Conservation (phyloP, 2,888 invertebrate species). For the Mythimna impura region DNA sequence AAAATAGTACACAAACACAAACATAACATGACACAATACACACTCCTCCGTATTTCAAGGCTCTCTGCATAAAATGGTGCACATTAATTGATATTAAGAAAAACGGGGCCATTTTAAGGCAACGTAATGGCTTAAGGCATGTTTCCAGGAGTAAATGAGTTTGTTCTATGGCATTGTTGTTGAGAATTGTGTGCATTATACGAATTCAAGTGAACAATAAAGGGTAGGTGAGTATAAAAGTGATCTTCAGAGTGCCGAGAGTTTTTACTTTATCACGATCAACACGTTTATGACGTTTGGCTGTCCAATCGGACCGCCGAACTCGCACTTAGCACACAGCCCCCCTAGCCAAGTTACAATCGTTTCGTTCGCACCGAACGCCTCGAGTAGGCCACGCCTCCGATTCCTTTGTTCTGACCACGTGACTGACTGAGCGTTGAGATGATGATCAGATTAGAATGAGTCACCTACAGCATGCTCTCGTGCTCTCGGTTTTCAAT, state of each 20-base stretch:
- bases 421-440: too few species aligned
- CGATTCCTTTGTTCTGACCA: too few species aligned
- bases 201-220: constrained; percentile 17
- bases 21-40: not conserved
- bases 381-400: too few species aligned
- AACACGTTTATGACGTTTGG: too few species aligned
- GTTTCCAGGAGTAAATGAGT: constrained; percentile 41
- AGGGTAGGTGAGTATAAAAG: not conserved
- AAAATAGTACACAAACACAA: not conserved
- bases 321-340: too few species aligned
- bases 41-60: not conserved
- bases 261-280: too few species aligned
- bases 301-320: too few species aligned
- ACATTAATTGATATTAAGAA: constrained; percentile 55
- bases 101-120: constrained; percentile 47
- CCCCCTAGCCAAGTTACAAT: too few species aligned
- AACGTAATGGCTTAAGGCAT: constrained; percentile 40
- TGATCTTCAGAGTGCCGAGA: not conserved
- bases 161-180: constrained; percentile 33
- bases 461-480: too few species aligned
- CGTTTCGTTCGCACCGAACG: too few species aligned
- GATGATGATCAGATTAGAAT: too few species aligned
- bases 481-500: too few species aligned
- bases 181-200: constrained; percentile 6
- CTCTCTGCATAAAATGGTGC: constrained; percentile 20